Conservation (phyloP, 2,888 invertebrate species). For the Stenolophus ochropezus region DNA sequence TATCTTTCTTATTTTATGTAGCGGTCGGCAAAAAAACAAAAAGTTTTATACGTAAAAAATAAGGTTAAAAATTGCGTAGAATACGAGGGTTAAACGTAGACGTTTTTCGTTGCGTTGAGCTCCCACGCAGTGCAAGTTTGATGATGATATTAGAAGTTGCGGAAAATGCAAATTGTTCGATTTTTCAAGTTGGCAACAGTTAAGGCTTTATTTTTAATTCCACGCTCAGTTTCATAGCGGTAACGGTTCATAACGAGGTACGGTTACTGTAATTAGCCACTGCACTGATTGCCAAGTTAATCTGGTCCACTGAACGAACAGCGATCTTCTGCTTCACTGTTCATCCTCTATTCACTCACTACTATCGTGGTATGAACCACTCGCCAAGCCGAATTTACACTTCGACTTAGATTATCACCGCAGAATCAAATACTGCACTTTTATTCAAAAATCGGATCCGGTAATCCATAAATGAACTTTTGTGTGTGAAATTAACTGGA, state of each 20-base stretch:
- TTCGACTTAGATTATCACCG: not conserved
- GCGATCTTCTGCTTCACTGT: conserved; percentile 23
- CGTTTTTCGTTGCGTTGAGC: conserved; percentile 25
- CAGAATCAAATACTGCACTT: not conserved
- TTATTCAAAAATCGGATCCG: no score
- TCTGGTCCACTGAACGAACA: conserved; percentile 10
- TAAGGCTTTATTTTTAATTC: conserved; percentile 53
- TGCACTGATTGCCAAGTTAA: conserved; percentile 48
- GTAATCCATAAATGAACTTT: no score
- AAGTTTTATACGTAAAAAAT: no score
- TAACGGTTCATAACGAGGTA: conserved; percentile 23
- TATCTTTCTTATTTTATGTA: no score
- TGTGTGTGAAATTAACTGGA: no score
- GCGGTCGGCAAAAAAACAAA: no score
- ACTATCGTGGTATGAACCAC: not conserved
- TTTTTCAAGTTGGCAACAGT: conserved; percentile 49
- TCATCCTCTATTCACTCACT: conserved; percentile 10
- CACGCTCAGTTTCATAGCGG: conserved; percentile 44
- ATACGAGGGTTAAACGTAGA: not conserved
- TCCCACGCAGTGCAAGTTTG: conserved; percentile 51
- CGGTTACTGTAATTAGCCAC: conserved; percentile 41
- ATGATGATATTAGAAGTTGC: conserved; percentile 44
- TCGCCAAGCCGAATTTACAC: not conserved
- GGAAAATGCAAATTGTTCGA: conserved; percentile 35
- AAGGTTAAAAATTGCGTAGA: no score